phyloP scores from a whole-genome alignment of 2,888 invertebrate genomes.

The Catonia carolina region DNA sequence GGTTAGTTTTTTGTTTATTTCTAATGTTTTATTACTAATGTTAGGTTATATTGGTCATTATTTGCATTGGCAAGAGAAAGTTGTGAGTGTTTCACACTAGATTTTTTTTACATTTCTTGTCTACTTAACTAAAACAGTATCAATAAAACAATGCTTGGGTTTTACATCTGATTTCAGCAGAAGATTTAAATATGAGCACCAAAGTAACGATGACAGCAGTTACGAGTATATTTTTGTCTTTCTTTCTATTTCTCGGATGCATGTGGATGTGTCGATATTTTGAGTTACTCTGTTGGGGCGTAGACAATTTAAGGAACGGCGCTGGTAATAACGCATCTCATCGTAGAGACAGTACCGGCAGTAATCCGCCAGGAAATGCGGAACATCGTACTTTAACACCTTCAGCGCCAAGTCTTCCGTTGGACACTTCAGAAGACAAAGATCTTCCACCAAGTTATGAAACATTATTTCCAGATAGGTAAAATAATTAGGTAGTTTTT shows the following conservation, averaged over 20 bases:
- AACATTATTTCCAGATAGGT: constrained; percentile 46
- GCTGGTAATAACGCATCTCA: background rate
- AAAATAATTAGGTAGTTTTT: no score
- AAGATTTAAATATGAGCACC: constrained; percentile 37
- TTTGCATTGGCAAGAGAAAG: no score
- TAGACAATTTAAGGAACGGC: background rate
- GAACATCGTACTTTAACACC: constrained; percentile 33
- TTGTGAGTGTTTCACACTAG: no score
- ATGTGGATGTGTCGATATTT: constrained; percentile 47
- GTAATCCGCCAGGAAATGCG: constrained; percentile 32
- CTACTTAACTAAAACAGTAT: no score
- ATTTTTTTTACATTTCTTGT: no score
- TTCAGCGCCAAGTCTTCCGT: constrained; percentile 40
- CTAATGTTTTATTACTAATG: no score
- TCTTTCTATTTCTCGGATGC: constrained; percentile 46
- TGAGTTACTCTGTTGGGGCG: constrained; percentile 46
- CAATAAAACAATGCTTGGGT: no score
- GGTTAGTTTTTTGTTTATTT: no score
- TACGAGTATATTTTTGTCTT: constrained; percentile 44
- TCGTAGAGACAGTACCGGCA: background rate
- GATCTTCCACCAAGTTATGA: constrained; percentile 53
- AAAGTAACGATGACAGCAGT: constrained; percentile 48
- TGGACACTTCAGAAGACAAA: constrained; percentile 42
- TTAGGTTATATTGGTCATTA: no score
- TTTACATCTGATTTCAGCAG: no score